Percentiles rank a stretch among this genome's conserved stretches.
Conservation (phyloP, 2,113 vertebrate genomes). For the Tetrax tetrax region DNA sequence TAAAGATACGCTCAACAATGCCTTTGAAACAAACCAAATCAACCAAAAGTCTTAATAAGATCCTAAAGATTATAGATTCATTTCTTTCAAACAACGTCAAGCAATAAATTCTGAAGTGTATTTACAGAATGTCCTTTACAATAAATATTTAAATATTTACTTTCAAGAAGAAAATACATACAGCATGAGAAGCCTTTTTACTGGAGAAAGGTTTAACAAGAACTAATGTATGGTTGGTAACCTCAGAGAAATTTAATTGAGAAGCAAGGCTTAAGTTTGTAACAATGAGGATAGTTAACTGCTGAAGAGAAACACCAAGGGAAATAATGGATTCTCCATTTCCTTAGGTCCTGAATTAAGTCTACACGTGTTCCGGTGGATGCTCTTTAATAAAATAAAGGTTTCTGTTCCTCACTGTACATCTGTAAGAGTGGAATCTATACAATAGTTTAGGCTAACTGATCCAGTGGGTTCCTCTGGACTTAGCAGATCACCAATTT, state of each 20-base stretch:
- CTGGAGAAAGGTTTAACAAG: background rate
- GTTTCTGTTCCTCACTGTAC: background rate
- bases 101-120: background rate
- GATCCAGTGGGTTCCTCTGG: background rate
- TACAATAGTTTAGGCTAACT: background rate
- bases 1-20: accelerated
- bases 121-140: background rate
- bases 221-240: background rate
- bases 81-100: background rate
- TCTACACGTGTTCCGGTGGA: background rate
- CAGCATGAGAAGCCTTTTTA: background rate
- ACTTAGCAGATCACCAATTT: background rate
- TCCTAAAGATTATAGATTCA: background rate
- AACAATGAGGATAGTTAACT: background rate
- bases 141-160: background rate
- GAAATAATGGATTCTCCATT: background rate
- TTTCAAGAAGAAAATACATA: background rate
- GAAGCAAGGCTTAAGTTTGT: background rate
- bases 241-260: background rate
- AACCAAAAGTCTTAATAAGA: background rate
- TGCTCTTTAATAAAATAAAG: background rate
- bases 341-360: background rate
- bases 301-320: background rate
- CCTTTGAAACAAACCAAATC: background rate
- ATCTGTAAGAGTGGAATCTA: background rate